Evolutionary conservation across 2,113 vertebrate species (phyloP).

Genomic region (Boulengeromyrus knoepffleri): DNA sequence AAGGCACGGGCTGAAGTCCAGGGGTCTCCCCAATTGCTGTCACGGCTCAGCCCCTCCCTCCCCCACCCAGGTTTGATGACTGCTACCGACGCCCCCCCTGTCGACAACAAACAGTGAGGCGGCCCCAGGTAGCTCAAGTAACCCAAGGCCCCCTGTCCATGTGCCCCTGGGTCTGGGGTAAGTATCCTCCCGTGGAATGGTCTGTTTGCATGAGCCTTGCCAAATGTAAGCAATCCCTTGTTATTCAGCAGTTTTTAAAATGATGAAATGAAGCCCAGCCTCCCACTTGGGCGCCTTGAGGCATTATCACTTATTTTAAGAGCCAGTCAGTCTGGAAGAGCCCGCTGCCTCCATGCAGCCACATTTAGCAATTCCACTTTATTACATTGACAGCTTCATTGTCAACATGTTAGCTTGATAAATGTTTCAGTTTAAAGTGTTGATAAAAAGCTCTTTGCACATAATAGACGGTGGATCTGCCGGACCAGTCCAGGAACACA

Average conservation of each 20-base stretch:
- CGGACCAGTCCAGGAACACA: neutral
- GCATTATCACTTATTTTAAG: slow-evolving; percentile 11
- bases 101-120: neutral
- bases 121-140: neutral
- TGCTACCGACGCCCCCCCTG: neutral
- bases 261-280: neutral
- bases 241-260: neutral
- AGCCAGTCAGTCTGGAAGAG: neutral
- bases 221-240: neutral
- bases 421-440: slow-evolving; percentile 1
- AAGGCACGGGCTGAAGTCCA: neutral
- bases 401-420: slow-evolving; percentile 16
- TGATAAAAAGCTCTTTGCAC: neutral
- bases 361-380: neutral
- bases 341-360: neutral
- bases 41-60: neutral
- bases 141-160: neutral
- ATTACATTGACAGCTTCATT: neutral
- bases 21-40: neutral
- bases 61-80: neutral
- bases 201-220: neutral
- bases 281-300: neutral
- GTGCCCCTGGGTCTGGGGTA: neutral
- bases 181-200: neutral
- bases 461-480: neutral